These are phyloP conservation scores for Caerostris extrusa DNA, from an alignment of 1,140 invertebrate genomes.

Conservation along the genomic window DNA sequence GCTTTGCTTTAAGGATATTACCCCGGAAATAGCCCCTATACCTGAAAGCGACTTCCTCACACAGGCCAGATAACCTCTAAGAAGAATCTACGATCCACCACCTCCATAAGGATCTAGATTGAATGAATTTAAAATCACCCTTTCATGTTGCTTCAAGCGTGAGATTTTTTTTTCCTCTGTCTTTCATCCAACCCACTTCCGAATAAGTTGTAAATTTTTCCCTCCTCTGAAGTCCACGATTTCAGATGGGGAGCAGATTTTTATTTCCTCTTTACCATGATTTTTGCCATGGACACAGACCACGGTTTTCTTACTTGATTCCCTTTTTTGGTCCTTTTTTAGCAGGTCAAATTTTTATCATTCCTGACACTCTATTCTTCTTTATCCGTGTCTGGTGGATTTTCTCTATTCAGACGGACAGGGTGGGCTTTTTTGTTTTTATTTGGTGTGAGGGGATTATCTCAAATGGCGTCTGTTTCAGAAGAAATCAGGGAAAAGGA, in stretches of 20 bases:
- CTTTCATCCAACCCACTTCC: background rate
- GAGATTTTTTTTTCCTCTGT: background rate
- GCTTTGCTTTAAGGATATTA: background rate
- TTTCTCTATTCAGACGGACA: background rate
- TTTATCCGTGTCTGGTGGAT: background rate
- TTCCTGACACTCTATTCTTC: background rate
- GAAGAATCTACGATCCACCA: background rate
- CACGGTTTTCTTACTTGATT: background rate
- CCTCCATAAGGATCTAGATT: background rate
- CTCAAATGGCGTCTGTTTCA: background rate
- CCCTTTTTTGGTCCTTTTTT: background rate
- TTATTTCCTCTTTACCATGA: background rate
- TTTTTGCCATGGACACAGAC: background rate
- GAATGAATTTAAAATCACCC: background rate
- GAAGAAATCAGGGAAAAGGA: background rate
- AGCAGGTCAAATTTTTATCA: background rate
- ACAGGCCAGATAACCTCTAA: background rate
- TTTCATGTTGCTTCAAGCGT: background rate
- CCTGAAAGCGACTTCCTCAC: background rate
- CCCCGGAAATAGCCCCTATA: background rate
- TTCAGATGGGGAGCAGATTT: no score
- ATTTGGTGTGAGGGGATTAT: background rate
- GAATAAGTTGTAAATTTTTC: background rate
- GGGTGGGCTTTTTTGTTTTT: background rate
- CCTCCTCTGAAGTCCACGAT: background rate